phyloP scores from a whole-genome alignment of 2,888 invertebrate genomes.

The Dryococelus australis region DNA sequence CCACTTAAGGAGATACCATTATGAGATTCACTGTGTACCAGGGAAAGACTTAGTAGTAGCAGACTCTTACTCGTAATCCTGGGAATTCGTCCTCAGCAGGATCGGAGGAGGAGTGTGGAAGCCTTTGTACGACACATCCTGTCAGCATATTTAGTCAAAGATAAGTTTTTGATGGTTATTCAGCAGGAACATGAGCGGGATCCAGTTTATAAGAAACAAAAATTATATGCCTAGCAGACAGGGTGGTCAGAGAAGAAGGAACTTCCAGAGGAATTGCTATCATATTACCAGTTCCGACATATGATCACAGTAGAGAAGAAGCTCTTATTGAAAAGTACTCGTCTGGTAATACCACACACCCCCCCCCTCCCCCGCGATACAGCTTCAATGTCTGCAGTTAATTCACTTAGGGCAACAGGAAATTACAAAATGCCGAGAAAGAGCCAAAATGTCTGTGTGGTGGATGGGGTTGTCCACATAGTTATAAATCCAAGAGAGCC shows the following conservation, averaged over 20 bases:
- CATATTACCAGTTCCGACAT: background rate
- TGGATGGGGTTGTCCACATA: background rate
- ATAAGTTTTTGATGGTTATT: no score
- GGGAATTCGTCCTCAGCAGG: background rate
- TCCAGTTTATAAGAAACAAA: no score
- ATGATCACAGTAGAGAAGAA: background rate
- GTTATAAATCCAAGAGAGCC: background rate
- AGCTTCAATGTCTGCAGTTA: background rate
- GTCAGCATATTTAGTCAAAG: background rate
- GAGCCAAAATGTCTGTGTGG: background rate
- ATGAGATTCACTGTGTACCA: background rate
- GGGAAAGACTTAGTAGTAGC: background rate
- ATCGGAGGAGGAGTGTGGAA: background rate
- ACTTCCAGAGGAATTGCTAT: background rate
- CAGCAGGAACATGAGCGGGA: no score
- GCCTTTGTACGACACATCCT: background rate
- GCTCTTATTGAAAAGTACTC: background rate
- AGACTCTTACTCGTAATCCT: background rate
- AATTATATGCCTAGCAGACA: background rate
- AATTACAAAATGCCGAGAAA: background rate
- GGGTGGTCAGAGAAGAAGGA: background rate
- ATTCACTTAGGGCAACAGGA: background rate
- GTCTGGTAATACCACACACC: background rate
- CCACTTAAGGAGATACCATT: background rate
- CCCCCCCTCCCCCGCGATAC: no score